phyloP scores from a whole-genome alignment of 2,888 invertebrate species.

The Oscheius myriophilus region DNA sequence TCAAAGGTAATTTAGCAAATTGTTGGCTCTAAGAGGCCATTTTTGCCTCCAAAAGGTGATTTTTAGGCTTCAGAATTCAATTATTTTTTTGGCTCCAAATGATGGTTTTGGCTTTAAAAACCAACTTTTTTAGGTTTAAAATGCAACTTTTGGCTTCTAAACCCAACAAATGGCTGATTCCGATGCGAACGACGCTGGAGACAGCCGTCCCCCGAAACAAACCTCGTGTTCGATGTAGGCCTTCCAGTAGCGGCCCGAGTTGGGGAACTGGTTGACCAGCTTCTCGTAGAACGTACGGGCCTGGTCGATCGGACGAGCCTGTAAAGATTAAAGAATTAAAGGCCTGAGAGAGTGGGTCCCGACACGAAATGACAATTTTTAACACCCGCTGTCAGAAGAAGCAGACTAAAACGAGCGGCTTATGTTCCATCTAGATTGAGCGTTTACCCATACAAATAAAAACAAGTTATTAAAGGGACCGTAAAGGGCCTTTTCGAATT shows the following conservation, averaged over 20 bases:
- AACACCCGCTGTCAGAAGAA: no score
- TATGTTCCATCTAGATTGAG: no score
- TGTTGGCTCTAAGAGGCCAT: no score
- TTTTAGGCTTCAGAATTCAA: no score
- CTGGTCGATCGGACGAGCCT: constrained; percentile 79
- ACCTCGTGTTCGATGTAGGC: constrained; percentile 98
- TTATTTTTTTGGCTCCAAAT: no score
- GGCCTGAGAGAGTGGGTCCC: neutral
- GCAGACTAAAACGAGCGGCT: no score
- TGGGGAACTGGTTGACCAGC: constrained; percentile 91
- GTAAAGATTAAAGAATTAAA: constrained; percentile 11
- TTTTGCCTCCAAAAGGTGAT: no score
- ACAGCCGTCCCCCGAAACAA: neutral
- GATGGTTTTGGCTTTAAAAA: no score
- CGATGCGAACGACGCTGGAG: neutral
- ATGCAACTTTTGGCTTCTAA: neutral
- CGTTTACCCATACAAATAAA: no score
- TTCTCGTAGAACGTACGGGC: constrained; percentile 91
- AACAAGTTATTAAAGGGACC: no score
- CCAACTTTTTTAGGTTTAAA: neutral
- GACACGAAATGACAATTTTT: neutral
- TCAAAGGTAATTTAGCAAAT: no score
- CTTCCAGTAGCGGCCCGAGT: constrained; percentile 97
- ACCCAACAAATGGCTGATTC: neutral
- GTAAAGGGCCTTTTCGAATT: no score